Percentiles rank a stretch among this genome's conserved stretches.
phyloP scores from a whole-genome alignment of 2,888 invertebrate genomes.

The Apodemia zela region DNA sequence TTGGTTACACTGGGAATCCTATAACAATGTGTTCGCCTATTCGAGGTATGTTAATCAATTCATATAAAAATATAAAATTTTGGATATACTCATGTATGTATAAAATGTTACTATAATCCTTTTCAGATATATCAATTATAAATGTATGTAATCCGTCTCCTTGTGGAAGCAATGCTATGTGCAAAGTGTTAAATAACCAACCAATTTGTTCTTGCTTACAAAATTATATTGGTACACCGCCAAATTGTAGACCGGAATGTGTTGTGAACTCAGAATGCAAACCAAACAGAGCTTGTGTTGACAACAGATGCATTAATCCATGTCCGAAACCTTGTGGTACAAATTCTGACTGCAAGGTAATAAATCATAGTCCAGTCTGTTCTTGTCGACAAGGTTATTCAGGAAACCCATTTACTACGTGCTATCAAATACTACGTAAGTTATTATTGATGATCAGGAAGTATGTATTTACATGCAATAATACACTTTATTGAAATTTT shows the following conservation, averaged over 20 bases:
- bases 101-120: constrained; percentile 43
- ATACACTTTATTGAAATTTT: constrained; percentile 20
- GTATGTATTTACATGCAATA: constrained; percentile 1
- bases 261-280: constrained; percentile 84
- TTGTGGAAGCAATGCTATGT: constrained; percentile 87
- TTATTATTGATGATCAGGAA: constrained; percentile 29
- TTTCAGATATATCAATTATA: constrained; percentile 48
- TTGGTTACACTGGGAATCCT: constrained; percentile 84
- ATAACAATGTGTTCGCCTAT: constrained; percentile 71
- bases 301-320: constrained; percentile 85
- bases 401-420: constrained; percentile 85
- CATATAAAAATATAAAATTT: neutral
- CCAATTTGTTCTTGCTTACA: constrained; percentile 86
- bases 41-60: constrained; percentile 42
- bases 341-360: constrained; percentile 84
- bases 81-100: too few species aligned
- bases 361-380: constrained; percentile 87
- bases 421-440: constrained; percentile 80
- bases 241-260: constrained; percentile 83
- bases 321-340: constrained; percentile 85
- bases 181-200: constrained; percentile 85
- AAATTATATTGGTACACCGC: constrained; percentile 84
- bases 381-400: constrained; percentile 83
- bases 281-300: constrained; percentile 83
- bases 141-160: constrained; percentile 87